Base-by-base conservation (phyloP, 1,140 invertebrate genomes). In the Luehdorfia chinensis region DNA sequence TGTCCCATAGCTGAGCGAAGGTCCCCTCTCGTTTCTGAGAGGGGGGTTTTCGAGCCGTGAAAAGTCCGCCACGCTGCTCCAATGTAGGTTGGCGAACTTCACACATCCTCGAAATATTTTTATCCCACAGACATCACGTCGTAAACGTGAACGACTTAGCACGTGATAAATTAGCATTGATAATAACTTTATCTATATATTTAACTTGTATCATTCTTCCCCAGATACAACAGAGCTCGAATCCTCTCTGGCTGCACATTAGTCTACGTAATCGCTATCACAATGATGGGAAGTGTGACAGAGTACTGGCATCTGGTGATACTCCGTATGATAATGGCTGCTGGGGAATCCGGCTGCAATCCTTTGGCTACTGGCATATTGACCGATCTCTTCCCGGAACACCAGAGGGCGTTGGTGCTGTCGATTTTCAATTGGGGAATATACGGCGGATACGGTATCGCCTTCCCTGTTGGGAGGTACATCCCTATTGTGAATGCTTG, bases 381-480 rank as follows among this genome's bases (percentile, higher is more conserved):
- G 8, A 94, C 95, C 0, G 96, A 97, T 68, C 91, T 95, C 59
- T 96, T 96, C 63, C 90, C 91, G 0, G 93, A 95, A 75, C 89
- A 93, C 43, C 92, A 95, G 55, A 90, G 96, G 52, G 96, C 94
- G 4, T 84, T 97, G 7, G 96, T 97, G 0, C 92, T 98, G 88
- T 96, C 96, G 0, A 93, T 98, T 43, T 97, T 97, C 86, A 97
- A 97, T 81, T 97, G 95, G 95, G 96, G 96, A 19, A 97, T 98
- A 54, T 98, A 98, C 68, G 94, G 96, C 12, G 96, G 96, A 6
- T 98, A 97, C 57, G 96, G 96, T 27, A 92, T 97, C 32, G 95
- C 96, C 5, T 98, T 97, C 74, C 95, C 95, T 0, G 91, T 97
- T 11, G 96, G 96, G 0, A 91, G 96, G 55, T 97, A 97, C 62